Evolutionary conservation across 2,797 vertebrate species (phyloP), one percentile per base, ranked within the genome.

Genomic region (Prionace glauca): DNA sequence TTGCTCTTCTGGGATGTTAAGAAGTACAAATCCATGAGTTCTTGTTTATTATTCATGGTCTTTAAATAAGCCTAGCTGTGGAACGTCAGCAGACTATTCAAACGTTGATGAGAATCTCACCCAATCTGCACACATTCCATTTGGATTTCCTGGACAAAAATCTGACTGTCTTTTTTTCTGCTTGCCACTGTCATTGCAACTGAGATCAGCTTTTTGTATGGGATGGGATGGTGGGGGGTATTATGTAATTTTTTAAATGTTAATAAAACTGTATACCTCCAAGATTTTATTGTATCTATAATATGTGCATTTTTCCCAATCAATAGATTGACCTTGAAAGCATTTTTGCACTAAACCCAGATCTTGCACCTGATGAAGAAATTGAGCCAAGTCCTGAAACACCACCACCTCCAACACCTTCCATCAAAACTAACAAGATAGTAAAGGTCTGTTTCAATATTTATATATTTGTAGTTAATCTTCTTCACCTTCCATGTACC

Each of bases 251-350:
- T 65, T 67, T 24, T 2, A 91, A 91, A 60, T 24, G 24, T 1
- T 60, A 29, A 62, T 62, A 65, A 84, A 22, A 45, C 18, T 84
- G 36, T 2, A 45, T 84, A 84, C 45, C 81, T 45, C 36, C 62
- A 11, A 22, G 22, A 18, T 0, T 45, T 94, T 95, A 77, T 95
- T 32, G 45, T 2, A n/a, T 60, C 29, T 77, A 60, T 72, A 50
- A 74, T 77, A 5, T 95, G 41, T 56, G 32, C 29, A 14, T 32
- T 95, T 56, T 74, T 77, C 45, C 71, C 16, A 94, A 32, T 81
- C n/a, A 67, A 88, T 97, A 99, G 99, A 98, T 99, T 96, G 99
- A 99, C 96, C 97, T 99, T 97, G 99, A 99, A 96, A 99, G 98
- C 97, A 97, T 99, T 97, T 99, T 99, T 97, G 97, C 98, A 95